Conservation (phyloP, 2,797 vertebrate genomes). For the Lepilemur septentrionalis region DNA sequence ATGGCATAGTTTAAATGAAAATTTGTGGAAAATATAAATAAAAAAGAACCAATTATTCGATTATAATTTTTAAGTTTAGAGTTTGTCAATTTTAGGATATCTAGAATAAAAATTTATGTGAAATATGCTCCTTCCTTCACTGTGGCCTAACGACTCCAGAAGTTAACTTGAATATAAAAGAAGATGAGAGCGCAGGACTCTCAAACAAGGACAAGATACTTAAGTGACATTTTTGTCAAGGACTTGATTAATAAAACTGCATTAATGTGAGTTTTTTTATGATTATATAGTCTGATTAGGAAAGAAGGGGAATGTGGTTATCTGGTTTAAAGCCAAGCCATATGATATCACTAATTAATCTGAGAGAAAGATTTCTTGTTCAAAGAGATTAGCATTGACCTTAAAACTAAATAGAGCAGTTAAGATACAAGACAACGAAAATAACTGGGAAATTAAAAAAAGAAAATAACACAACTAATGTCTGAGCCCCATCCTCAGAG, state of each 20-base stretch:
- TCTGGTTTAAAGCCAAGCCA: constrained; percentile 11
- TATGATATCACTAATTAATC: constrained; percentile 8
- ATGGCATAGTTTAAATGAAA: not conserved
- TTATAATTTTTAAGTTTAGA: not conserved
- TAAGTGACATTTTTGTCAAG: not conserved
- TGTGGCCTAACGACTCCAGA: not conserved
- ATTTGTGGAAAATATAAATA: constrained; percentile 7
- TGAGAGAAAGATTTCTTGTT: not conserved
- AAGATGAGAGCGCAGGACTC: not conserved
- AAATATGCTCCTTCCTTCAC: not conserved
- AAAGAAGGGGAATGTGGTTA: not conserved
- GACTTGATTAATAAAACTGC: constrained; percentile 16
- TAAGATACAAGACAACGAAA: not conserved
- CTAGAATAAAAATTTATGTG: constrained; percentile 26
- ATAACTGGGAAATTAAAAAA: not conserved
- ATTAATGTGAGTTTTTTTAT: constrained; percentile 3
- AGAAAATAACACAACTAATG: not conserved
- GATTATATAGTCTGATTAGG: not conserved
- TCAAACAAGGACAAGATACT: not conserved
- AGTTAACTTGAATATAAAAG: not conserved
- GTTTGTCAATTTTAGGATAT: not conserved
- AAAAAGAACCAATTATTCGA: not conserved
- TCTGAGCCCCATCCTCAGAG: not conserved
- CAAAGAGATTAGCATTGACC: not conserved
- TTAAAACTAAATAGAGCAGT: constrained; percentile 6